Conservation (phyloP, 2,888 invertebrate species). For the Agrenia bidenticulata region DNA sequence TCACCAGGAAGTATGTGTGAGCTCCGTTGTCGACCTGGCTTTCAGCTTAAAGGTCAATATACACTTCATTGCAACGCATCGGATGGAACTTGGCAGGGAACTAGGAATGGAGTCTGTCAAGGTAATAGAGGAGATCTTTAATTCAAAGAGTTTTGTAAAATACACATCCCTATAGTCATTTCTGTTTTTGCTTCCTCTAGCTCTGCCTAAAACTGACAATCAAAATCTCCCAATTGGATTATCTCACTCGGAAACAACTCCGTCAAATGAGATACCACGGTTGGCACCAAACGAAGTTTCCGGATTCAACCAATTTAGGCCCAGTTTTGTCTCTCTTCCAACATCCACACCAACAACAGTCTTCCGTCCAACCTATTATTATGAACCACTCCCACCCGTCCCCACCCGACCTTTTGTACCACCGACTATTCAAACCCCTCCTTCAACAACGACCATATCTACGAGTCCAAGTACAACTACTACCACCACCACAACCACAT, state of each 20-base stretch:
- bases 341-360: constrained; percentile 21
- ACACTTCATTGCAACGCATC: constrained; percentile 51
- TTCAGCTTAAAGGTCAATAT: constrained; percentile 50
- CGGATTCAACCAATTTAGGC: constrained; percentile 26
- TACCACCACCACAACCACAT: constrained; percentile 27
- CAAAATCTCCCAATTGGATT: constrained; percentile 21
- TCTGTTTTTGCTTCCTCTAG: constrained; percentile 4
- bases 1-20: constrained; percentile 52
- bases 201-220: constrained; percentile 17
- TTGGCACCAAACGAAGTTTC: constrained; percentile 31
- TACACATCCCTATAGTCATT: no score
- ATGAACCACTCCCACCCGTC: constrained; percentile 24
- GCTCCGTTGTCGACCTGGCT: constrained; percentile 51
- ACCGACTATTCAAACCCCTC: constrained; percentile 26
- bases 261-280: constrained; percentile 52
- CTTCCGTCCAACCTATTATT: constrained; percentile 35
- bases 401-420: constrained; percentile 18
- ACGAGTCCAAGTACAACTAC: constrained; percentile 20
- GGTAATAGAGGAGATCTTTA: background rate
- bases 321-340: constrained; percentile 30
- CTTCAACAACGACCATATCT: constrained; percentile 21
- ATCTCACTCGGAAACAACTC: constrained; percentile 36
- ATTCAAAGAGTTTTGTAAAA: no score
- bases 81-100: constrained; percentile 50
- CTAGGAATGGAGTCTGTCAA: constrained; percentile 48